Evolutionary conservation across 2,888 invertebrate genomes (phyloP).

Genomic region (Drosophila basisetae): DNA sequence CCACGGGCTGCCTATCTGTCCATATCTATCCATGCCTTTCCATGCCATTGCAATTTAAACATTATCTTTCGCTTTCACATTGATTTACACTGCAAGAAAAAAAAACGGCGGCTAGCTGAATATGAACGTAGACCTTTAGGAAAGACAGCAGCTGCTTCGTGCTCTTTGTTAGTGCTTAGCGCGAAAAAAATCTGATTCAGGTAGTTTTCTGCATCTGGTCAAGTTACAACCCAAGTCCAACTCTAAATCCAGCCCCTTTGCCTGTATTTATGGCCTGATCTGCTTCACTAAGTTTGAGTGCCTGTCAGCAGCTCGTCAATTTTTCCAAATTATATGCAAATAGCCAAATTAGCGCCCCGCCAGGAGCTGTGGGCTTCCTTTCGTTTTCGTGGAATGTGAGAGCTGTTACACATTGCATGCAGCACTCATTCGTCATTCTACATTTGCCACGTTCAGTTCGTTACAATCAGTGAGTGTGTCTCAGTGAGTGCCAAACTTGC

Average conservation of each 20-base stretch:
- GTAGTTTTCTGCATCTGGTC: conserved; percentile 37
- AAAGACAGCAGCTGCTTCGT: neutral
- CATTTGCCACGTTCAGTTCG: conserved; percentile 62
- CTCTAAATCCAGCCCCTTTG: neutral
- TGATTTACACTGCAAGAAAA: conserved; percentile 46
- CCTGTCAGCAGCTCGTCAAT: conserved; percentile 55
- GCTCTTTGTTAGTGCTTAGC: neutral
- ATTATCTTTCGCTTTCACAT: conserved; percentile 54
- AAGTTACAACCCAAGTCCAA: neutral
- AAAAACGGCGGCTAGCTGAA: neutral
- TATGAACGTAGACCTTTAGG: neutral
- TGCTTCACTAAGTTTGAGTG: conserved; percentile 40
- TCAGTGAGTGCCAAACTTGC: conserved; percentile 30
- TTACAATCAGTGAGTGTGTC: conserved; percentile 1
- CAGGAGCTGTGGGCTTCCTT: conserved; percentile 26
- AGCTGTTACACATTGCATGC: conserved; percentile 26
- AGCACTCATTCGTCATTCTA: conserved; percentile 58
- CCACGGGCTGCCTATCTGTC: neutral
- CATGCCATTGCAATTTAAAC: conserved; percentile 38
- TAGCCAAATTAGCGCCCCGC: conserved; percentile 24
- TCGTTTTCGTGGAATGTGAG: conserved; percentile 10
- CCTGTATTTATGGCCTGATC: conserved; percentile 8
- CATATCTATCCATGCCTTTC: neutral
- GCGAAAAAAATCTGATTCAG: conserved; percentile 26
- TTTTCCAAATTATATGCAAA: conserved; percentile 73